phyloP scores from a whole-genome alignment of 2,888 invertebrate genomes.

The Habrosyne pyritoides region DNA sequence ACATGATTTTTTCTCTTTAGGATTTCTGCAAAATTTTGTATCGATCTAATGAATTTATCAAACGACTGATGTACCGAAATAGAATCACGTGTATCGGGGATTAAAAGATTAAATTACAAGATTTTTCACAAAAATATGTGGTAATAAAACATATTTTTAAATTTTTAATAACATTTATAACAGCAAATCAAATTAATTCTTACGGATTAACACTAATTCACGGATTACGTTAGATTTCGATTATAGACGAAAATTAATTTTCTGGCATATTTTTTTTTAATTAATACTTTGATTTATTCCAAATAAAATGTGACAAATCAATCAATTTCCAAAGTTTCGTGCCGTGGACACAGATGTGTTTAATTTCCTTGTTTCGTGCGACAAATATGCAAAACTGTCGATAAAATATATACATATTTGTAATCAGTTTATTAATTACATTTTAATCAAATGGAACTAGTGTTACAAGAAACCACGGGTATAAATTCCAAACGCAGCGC shows the following conservation, averaged over 20 bases:
- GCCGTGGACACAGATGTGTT: not conserved
- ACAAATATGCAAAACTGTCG: constrained; percentile 52
- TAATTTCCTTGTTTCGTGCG: constrained; percentile 30
- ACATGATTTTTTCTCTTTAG: not conserved
- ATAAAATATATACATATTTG: constrained; percentile 55
- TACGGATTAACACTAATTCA: not conserved
- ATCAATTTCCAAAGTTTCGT: not conserved
- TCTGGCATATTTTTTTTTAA: not conserved
- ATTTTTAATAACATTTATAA: not conserved
- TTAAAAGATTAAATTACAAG: not conserved
- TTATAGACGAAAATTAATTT: not conserved
- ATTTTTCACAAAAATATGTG: not conserved
- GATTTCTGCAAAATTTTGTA: not conserved
- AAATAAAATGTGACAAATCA: constrained; percentile 1
- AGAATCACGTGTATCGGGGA: not conserved
- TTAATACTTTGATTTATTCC: constrained; percentile 4
- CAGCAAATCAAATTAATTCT: constrained; percentile 1
- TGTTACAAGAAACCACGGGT: constrained; percentile 59
- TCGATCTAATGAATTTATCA: not conserved
- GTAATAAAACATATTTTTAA: not conserved
- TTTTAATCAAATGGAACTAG: constrained; percentile 73
- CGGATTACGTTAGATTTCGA: not conserved
- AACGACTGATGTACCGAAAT: not conserved
- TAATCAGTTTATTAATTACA: constrained; percentile 66
- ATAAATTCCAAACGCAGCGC: constrained; percentile 67